Evolutionary conservation across 2,797 vertebrate genomes (phyloP), one percentile per base, ranked within the genome.

Genomic region (Propithecus deckenii): DNA sequence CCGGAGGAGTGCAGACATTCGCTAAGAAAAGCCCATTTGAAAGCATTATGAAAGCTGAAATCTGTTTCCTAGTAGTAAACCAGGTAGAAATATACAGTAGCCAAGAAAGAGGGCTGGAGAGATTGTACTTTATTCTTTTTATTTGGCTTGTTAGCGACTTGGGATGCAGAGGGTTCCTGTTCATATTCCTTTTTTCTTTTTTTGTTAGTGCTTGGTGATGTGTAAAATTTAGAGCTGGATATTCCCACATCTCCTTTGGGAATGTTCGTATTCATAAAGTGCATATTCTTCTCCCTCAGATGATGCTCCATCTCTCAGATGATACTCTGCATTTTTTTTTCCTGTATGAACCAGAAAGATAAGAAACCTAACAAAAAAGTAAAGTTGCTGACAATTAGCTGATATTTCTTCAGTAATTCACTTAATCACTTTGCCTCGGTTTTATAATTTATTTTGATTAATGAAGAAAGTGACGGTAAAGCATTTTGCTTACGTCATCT

Each of bases 401-500:
- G 61, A 25, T 78, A 7, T 69, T 71, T 71, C 38, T 92, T 83
- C 71, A 83, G 1, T 80, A 79, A 88, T 46, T 65, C n/a, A 69
- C 50, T 72, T 89, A 48, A 72, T 89, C 75, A 52, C 55, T 86
- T 84, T 32, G 41, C 55, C 65, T 81, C 7, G 38, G 35, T 90
- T 89, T 88, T 81, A 30, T 65, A 50, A 48, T 92, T 96, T 95
- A 90, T 95, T 94, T 72, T 83, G 89, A 81, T 59, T 50, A 81
- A 67, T 48, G 55, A 89, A 61, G 75, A 95, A 63, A 86, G n/a
- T 59, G 28, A 83, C 12, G 52, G 46, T 72, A 17, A 95, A 88
- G 18, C 67, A 96, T 94, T 97, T 92, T 92, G 63, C 50, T 41
- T 74, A 48, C 9, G 35, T 98, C 96, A 92, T 96, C 65, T 74